These are phyloP conservation scores for Eulacestoma nigropectus DNA, from an alignment of 2,113 vertebrate genomes.

Conservation along the genomic window DNA sequence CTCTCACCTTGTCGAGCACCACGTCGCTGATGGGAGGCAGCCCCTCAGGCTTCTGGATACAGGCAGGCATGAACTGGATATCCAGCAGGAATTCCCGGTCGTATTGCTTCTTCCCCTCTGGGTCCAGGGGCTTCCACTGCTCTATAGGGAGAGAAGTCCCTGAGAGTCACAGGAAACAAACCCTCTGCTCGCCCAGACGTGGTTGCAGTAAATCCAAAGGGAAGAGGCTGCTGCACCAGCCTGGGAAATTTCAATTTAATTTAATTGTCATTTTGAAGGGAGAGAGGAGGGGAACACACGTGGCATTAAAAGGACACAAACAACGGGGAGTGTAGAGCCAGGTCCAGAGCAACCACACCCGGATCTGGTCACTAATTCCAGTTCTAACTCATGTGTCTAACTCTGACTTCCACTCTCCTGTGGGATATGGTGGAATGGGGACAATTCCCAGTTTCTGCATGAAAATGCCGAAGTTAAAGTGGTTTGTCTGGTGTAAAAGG, in stretches of 20 bases:
- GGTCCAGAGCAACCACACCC: neutral
- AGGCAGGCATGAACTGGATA: conserved; percentile 94
- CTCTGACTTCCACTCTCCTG: fast-evolving
- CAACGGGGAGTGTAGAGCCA: fast-evolving
- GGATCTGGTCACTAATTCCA: neutral
- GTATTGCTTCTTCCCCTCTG: conserved; percentile 89
- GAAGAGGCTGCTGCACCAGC: neutral
- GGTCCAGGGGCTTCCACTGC: conserved; percentile 74
- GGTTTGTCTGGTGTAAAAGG: neutral
- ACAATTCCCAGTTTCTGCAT: neutral
- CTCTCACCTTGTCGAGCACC: conserved; percentile 92
- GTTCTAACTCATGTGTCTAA: fast-evolving
- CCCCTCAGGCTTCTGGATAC: conserved; percentile 90
- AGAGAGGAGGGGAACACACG: neutral
- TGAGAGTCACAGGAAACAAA: neutral
- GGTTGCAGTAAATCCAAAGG: fast-evolving
- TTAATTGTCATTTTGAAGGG: neutral
- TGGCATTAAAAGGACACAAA: neutral
- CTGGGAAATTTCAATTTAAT: neutral
- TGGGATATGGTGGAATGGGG: fast-evolving
- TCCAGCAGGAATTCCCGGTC: conserved; percentile 87
- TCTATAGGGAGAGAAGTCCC: conserved; percentile 54
- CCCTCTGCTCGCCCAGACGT: fast-evolving
- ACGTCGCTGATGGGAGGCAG: conserved; percentile 95
- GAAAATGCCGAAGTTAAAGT: neutral